Percentiles rank a stretch among this genome's conserved stretches.
These are phyloP conservation scores for Nannobrachium achirus DNA, from an alignment of 2,113 vertebrate species.

Conservation along the genomic window DNA sequence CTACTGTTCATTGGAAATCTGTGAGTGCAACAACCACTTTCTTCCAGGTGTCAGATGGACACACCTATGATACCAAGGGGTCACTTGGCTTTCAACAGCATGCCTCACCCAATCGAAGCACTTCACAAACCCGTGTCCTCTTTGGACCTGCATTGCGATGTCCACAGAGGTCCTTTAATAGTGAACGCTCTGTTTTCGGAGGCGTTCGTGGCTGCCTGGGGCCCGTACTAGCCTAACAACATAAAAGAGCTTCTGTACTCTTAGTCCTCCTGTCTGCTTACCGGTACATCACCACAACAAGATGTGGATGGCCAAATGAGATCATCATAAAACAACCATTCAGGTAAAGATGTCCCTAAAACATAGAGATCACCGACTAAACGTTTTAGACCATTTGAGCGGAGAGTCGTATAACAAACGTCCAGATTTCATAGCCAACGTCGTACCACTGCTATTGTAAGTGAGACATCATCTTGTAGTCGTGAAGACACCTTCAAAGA, in stretches of 20 bases:
- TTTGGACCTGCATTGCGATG: too few species aligned
- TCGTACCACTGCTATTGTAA: background rate
- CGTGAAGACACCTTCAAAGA: slow-evolving; percentile 51
- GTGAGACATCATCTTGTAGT: background rate
- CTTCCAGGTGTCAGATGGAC: background rate
- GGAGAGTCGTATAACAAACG: too few species aligned
- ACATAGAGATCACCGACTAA: background rate
- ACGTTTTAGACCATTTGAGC: too few species aligned
- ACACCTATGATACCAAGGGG: background rate
- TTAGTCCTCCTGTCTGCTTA: too few species aligned
- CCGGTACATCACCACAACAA: slow-evolving; percentile 8
- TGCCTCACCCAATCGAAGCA: too few species aligned
- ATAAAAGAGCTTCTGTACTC: background rate
- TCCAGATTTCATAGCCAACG: background rate
- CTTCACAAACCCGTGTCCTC: too few species aligned
- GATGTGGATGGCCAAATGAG: slow-evolving; percentile 8
- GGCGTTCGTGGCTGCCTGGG: background rate
- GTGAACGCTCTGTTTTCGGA: background rate
- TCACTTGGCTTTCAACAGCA: background rate
- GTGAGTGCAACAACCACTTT: background rate
- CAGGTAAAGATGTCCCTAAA: background rate
- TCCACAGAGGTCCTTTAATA: too few species aligned
- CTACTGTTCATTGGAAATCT: background rate
- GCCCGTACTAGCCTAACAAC: background rate
- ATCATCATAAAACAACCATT: background rate